Evolutionary conservation across 2,797 vertebrate genomes (phyloP).

Genomic region (Dryobates pubescens): DNA sequence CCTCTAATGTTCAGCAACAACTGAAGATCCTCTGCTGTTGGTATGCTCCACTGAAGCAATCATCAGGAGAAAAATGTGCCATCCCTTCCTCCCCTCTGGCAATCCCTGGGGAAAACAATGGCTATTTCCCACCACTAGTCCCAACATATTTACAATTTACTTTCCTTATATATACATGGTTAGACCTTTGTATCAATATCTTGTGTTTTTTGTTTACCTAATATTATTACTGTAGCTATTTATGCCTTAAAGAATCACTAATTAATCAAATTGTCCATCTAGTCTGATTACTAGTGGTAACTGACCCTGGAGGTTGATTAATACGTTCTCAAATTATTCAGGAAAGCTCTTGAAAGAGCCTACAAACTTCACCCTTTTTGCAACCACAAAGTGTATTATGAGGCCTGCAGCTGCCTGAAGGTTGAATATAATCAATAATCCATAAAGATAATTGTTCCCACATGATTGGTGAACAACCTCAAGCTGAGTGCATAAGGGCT

Average conservation of each 20-base stretch:
- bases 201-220: slow-evolving; percentile 23
- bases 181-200: background rate
- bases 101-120: background rate
- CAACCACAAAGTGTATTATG: slow-evolving; percentile 53
- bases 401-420: slow-evolving; percentile 30
- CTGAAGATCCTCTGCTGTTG: background rate
- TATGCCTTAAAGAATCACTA: slow-evolving; percentile 27
- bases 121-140: background rate
- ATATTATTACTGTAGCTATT: slow-evolving; percentile 26
- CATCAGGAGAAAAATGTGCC: background rate
- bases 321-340: slow-evolving; percentile 64
- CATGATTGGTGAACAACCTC: slow-evolving; percentile 44
- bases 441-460: slow-evolving; percentile 71
- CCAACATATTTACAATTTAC: background rate
- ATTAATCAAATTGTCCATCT: slow-evolving; percentile 63
- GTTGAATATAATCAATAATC: slow-evolving; percentile 65
- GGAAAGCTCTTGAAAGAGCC: slow-evolving; percentile 59
- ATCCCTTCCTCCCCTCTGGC: background rate
- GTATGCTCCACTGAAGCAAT: background rate
- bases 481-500: slow-evolving; percentile 42
- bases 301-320: slow-evolving; percentile 63
- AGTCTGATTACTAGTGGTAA: slow-evolving; percentile 47
- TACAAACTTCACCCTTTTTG: slow-evolving; percentile 48
- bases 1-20: background rate
- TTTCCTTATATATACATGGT: background rate